These are phyloP conservation scores for Rhyacichthys aspro DNA, from an alignment of 2,797 vertebrate genomes.

Conservation along the genomic window DNA sequence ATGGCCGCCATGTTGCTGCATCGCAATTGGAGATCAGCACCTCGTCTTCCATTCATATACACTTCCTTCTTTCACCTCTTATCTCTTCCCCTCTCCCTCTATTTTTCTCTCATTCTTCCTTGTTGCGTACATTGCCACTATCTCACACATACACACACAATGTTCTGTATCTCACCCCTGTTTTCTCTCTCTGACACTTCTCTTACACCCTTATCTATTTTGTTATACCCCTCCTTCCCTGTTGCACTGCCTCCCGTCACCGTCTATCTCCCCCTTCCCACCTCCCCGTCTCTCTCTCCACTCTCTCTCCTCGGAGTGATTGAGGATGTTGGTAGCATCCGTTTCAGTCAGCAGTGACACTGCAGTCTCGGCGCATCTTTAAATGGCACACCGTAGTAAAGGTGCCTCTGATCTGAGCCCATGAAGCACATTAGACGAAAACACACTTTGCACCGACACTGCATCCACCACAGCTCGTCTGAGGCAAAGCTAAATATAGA, in stretches of 20 bases:
- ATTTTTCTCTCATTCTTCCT: slow-evolving; percentile 32
- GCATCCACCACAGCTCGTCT: slow-evolving; percentile 13
- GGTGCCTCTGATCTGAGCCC: slow-evolving; percentile 34
- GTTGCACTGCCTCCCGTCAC: slow-evolving; percentile 29
- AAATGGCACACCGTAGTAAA: slow-evolving; percentile 60
- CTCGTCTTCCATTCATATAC: slow-evolving; percentile 63
- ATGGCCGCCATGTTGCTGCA: slow-evolving; percentile 36
- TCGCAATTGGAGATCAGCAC: slow-evolving; percentile 40
- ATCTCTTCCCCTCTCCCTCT: slow-evolving; percentile 28
- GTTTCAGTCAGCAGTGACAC: slow-evolving; percentile 80
- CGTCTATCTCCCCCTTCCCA: slow-evolving; percentile 39
- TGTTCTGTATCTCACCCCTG: slow-evolving; percentile 55
- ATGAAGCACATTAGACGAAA: slow-evolving; percentile 24
- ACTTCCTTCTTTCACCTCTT: slow-evolving; percentile 40
- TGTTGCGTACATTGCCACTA: slow-evolving; percentile 19
- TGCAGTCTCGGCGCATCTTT: slow-evolving; percentile 79
- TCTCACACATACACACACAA: slow-evolving; percentile 28
- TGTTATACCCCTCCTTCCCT: slow-evolving; percentile 47
- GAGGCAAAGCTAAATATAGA: slow-evolving; percentile 34
- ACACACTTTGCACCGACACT: slow-evolving; percentile 13
- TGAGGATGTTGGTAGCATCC: slow-evolving; percentile 72
- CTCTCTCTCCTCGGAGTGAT: slow-evolving; percentile 46
- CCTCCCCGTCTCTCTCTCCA: slow-evolving; percentile 9
- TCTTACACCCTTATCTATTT: slow-evolving; percentile 58
- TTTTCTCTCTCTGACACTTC: slow-evolving; percentile 68